phyloP scores from a whole-genome alignment of 2,113 vertebrate genomes.

The Erythrolamprus reginae region DNA sequence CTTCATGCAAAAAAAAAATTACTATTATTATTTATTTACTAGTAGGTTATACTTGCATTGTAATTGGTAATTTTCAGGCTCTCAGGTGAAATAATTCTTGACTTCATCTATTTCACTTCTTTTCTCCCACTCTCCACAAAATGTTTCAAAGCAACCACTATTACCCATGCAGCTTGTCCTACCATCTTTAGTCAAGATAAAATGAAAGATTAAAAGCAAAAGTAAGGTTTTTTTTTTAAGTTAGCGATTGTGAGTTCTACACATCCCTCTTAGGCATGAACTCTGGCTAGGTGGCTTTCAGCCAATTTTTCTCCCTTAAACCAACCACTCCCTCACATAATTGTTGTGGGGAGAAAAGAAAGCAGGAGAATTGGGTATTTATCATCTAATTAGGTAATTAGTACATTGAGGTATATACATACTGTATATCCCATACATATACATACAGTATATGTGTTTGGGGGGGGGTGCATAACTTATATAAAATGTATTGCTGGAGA shows the following conservation, averaged over 20 bases:
- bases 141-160: too few species aligned
- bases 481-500: not conserved
- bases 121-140: too few species aligned
- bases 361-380: not conserved
- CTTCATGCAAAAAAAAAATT: not conserved
- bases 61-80: not conserved
- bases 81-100: too few species aligned
- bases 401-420: not conserved
- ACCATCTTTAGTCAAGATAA: too few species aligned
- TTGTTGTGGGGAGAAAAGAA: not conserved
- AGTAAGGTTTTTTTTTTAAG: too few species aligned
- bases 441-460: too few species aligned
- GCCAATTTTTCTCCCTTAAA: not conserved
- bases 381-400: too few species aligned
- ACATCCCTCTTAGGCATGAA: not conserved
- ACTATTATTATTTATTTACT: not conserved
- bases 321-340: not conserved
- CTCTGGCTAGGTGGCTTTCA: not conserved
- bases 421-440: too few species aligned
- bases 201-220: not conserved
- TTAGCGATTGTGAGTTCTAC: not conserved
- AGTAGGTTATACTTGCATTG: not conserved
- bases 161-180: too few species aligned
- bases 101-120: too few species aligned
- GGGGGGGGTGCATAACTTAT: not conserved